Base-by-base conservation (phyloP, 1,140 invertebrate genomes). In the Elymnias hypermnestra region DNA sequence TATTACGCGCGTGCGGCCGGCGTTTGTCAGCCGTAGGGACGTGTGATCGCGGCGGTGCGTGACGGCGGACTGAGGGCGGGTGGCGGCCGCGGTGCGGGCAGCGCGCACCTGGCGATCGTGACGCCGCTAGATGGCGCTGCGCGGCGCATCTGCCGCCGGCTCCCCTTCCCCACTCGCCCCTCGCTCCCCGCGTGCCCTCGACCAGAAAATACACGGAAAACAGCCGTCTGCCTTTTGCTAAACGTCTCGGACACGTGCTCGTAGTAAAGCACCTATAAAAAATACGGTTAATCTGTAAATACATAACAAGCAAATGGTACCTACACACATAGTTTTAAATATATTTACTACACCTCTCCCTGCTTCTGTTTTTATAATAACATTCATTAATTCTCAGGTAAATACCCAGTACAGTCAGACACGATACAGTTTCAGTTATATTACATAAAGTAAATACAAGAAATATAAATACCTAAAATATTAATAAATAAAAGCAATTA, bases 181-280 rank as follows among this genome's bases (percentile, higher is more conserved):
- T 50, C 49, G 37, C 52, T 57, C 57, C 64, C 69, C 58, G 54
- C 51, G 43, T 48, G 62, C 57, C 64, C 67, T 57, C 51, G 63
- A 71, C 51, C 74, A 82, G 69, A 78, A 82, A 78, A 75, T 77
- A 76, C 63, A 77, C 71, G 74, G 72, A 82, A 82, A 78, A 82
- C 77, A 81, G 68, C 63, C 72, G 68, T 60, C 69, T 60, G 63
- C 57, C 65, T 72, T 64, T 62, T 64, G 64, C 58, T 60, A 53
- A 63, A 59, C 53, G 55, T 62, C 57, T 57, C 55, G 59, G 72
- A 76, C 81, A 84, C 81, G 81, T 84, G 81, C 75, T 77, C 63
- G 41, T 67, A 65, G 50, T 63, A 59, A 52, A 55, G 55, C 50
- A 42, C 40, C 12, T 70, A 65, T 57, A 74, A 78, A 83, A 77